Base-by-base conservation (phyloP, 2,797 vertebrate genomes). In the Iguana delicatissima region DNA sequence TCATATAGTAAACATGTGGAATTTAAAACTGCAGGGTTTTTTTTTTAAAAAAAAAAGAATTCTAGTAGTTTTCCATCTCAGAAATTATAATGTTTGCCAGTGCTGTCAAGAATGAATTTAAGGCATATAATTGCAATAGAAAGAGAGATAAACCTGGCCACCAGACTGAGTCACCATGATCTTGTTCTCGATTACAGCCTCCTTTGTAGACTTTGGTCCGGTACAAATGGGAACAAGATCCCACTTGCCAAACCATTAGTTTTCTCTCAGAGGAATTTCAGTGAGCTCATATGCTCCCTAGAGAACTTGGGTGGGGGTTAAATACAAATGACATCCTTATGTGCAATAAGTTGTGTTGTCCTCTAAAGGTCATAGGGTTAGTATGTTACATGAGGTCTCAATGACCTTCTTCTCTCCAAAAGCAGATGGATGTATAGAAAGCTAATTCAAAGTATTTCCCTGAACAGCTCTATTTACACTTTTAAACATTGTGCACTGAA, bases 281-380 rank as follows among this genome's bases (percentile, higher is more conserved):
- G 16, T n/a, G 10, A 29, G 46, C 20, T 76, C 76, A 55, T 9
- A 0, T 0, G 0, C 57, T 80, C 55, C 18, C 29, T 18, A 57
- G 80, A 79, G 72, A 83, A 22, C 50, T 74, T 35, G 62, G 24
- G 8, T 64, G 62, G 52, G 57, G 64, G 52, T 84, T 69, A 87
- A 86, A 72, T 84, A 24, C 52, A 38, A 57, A 35, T 13, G 72
- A 13, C 50, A 18, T 6, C 55, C 16, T 84, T 89, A 84, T 42
- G 4, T 2, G 77, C 91, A 85, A 62, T 0, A 1, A 14, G 46
- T 69, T 16, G 8, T 7, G 57, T 1, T 62, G 29, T 90, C 32
- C 81, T 86, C 77, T 90, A 89, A 94, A 96, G 93, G 94, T 94
- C 91, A 90, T 38, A 50, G 82, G 1, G 4, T 22, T 84, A 87